Percentiles rank a stretch among this genome's conserved stretches.
Conservation (phyloP, 2,113 vertebrate genomes). For the Monopterus albus region DNA sequence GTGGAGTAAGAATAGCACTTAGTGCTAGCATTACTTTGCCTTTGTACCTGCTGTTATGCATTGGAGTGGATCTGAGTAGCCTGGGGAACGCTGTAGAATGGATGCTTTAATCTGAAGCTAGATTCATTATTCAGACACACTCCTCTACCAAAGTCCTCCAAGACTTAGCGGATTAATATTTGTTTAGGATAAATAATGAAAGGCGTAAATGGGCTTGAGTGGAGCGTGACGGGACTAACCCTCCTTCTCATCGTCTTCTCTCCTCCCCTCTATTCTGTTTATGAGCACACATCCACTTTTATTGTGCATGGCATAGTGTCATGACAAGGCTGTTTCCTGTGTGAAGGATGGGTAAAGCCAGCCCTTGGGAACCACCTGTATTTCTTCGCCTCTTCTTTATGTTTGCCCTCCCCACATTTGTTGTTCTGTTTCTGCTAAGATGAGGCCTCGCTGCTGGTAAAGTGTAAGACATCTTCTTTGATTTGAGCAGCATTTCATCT, state of each 20-base stretch:
- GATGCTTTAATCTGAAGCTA: conserved; percentile 65
- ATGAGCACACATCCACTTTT: conserved; percentile 71
- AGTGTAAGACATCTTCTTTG: conserved; percentile 48
- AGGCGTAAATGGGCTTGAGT: conserved; percentile 68
- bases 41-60: conserved; percentile 54
- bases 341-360: conserved; percentile 62
- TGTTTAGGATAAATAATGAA: conserved; percentile 78
- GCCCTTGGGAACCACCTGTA: conserved; percentile 52
- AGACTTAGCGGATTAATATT: conserved; percentile 75
- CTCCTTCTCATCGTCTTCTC: conserved; percentile 51
- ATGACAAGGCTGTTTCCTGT: conserved; percentile 61
- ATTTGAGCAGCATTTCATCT: conserved; percentile 66
- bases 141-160: conserved; percentile 62
- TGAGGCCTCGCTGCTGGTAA: conserved; percentile 23
- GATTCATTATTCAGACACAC: conserved; percentile 75
- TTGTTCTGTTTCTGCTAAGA: conserved; percentile 60
- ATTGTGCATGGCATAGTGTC: conserved; percentile 71
- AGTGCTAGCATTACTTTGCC: conserved; percentile 25
- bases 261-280: conserved; percentile 56
- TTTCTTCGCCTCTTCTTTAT: conserved; percentile 56
- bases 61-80: conserved; percentile 53
- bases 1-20: conserved; percentile 14
- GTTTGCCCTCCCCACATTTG: conserved; percentile 9
- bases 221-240: conserved; percentile 52
- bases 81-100: conserved; percentile 48